Conservation (phyloP, 2,113 vertebrate genomes). For the Macaca nemestrina region DNA sequence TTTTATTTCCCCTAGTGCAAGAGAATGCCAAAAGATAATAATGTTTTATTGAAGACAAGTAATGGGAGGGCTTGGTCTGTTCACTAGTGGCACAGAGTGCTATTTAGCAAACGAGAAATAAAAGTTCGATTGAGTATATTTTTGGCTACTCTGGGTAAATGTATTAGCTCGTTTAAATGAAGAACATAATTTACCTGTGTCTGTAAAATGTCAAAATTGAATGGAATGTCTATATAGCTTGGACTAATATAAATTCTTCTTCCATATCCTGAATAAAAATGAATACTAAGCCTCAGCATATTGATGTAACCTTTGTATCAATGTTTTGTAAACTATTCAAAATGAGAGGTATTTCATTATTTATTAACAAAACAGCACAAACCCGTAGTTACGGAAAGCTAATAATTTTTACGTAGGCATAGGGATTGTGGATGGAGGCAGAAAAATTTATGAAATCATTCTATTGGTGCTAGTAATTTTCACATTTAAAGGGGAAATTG, state of each 20-base stretch:
- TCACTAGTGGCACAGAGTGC: conserved; percentile 29
- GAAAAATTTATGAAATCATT: conserved; percentile 14
- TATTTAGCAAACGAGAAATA: conserved; percentile 53
- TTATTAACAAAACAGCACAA: conserved; percentile 19
- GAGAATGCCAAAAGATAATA: conserved; percentile 68
- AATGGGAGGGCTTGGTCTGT: conserved; percentile 33
- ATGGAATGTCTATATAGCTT: background rate
- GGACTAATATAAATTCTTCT: conserved; percentile 39
- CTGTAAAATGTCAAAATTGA: conserved; percentile 51
- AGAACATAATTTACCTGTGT: conserved; percentile 59
- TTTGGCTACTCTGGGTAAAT: conserved; percentile 25
- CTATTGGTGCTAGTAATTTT: conserved; percentile 10
- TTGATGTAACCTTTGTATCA: background rate
- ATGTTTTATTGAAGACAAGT: conserved; percentile 70
- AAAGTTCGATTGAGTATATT: conserved; percentile 25
- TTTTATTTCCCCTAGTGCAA: conserved; percentile 73
- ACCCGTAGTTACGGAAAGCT: background rate
- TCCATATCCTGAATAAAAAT: conserved; percentile 32
- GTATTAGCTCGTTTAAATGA: conserved; percentile 58
- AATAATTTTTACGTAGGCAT: background rate
- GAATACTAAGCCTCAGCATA: background rate
- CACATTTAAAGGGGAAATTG: conserved; percentile 48
- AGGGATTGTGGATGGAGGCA: background rate
- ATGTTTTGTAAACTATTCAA: conserved; percentile 23
- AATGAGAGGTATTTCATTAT: conserved; percentile 23